Conservation (phyloP, 2,888 invertebrate species). For the Spisula solida region DNA sequence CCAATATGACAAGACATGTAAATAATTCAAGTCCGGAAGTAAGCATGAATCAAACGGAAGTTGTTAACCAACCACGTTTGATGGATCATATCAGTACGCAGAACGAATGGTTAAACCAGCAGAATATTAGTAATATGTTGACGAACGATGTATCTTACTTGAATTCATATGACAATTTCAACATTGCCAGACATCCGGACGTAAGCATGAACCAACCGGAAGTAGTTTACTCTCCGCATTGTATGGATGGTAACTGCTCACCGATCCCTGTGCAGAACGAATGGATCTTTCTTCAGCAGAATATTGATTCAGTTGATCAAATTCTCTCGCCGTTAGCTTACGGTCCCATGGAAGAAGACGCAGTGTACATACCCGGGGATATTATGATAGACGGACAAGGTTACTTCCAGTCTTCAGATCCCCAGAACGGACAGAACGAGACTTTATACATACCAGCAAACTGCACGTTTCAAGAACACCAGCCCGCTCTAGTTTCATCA, state of each 20-base stretch:
- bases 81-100: background rate
- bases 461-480: background rate
- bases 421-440: slow-evolving; percentile 9
- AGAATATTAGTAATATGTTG: background rate
- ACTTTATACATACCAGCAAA: slow-evolving; percentile 16
- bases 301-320: background rate
- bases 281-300: background rate
- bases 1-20: too few species aligned
- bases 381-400: slow-evolving; percentile 27
- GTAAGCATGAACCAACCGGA: background rate
- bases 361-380: background rate
- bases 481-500: background rate
- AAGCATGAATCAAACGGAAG: background rate
- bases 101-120: background rate
- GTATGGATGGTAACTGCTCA: background rate
- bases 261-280: background rate
- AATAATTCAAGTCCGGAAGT: too few species aligned
- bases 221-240: background rate
- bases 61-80: background rate
- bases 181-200: too few species aligned
- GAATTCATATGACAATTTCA: too few species aligned
- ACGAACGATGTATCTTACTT: too few species aligned
- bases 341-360: background rate
- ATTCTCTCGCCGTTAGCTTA: background rate
- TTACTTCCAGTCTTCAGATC: background rate